Base-by-base conservation (phyloP, 2,113 vertebrate genomes). In the Chaetorhynchus papuensis region DNA sequence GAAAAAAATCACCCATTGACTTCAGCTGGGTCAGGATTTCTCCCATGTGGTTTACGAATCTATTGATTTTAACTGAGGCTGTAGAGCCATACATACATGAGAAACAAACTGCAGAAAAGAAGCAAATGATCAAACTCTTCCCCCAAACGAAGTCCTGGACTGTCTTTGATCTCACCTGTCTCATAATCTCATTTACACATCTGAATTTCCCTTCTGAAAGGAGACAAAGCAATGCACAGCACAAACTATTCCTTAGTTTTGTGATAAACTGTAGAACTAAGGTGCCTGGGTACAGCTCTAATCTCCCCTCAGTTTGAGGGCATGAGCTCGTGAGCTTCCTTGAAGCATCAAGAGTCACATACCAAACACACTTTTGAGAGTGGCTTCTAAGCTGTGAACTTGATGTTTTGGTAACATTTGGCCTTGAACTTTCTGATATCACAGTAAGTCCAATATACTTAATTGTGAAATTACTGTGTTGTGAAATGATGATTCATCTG, bases 1-100 rank as follows among this genome's bases (percentile, higher is more conserved):
- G 96, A 97, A 97, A 97, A 97, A 97, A 90, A 61, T 6, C 89
- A 94, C 92, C 92, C 90, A 93, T 68, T 95, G 95, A 96, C 93
- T 96, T 94, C 91, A 94, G 78, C 92, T 72, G 87, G 94, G 95
- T 92, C 94, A 96, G 87, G 93, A 88, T 96, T 97, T 93, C 88
- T 97, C 95, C 93, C 93, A 90, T 93, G 93, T 80, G 95, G 92
- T 97, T 96, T 97, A 56, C 0, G 1, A 77, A 88, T 64, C 44
- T 94, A 95, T 97, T 93, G 93, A 91, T 97, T 96, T 89, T 74
- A 95, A 77, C 82, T 83, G 17, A 74, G 28, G 50, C 93, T 86
- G 60, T 37, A 49, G 47, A 94, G 56, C 42, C 74, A 63, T 31
- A 80, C 26, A 56, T 63, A 85, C 63, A 74, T 44, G 50, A 91